Evolutionary conservation across 2,797 vertebrate species (phyloP), one percentile per base, ranked within the genome.

Genomic region (Pseudomugil tenellus): DNA sequence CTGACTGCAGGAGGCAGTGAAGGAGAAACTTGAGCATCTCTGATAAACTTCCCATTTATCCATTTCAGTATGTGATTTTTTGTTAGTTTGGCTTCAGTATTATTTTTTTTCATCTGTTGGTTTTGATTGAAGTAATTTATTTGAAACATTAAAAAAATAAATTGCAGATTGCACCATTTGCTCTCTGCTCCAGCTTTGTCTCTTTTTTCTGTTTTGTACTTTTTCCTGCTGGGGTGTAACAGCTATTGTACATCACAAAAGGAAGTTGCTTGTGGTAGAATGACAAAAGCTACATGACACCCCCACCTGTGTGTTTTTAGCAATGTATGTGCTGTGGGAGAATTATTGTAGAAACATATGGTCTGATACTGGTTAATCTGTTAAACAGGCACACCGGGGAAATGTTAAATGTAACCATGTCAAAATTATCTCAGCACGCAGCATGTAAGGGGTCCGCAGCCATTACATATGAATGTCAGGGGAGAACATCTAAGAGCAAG

Each of bases 341-440:
- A 84, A 53, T 63, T 65, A 63, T 52, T 69, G 67, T 69, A 55
- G 57, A 81, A 69, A 84, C 73, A 73, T 77, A 81, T 75, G 70
- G 60, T 76, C 67, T 78, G 74, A 83, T 67, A 83, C 64, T 0
- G 25, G 59, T n/a, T 83, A 74, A 84, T 84, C 70, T 88, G 69
- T 81, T 73, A 56, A 73, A 52, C 31, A 51, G 54, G 59, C 52
- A 53, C 76, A 77, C 58, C 1, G 39, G 79, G 70, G 77, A 76
- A 23, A 76, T 80, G 70, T 72, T 70, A 60, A 64, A 70, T 65
- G 64, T 63, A 60, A 55, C 58, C 63, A 56, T 76, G 70, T 63
- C 29, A 77, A 76, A 77, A 80, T 65, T 58, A 63, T 74, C 57
- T 35, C 54, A 55, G 34, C 41, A 16, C 16, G n/a, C 41, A 19